Evolutionary conservation across 2,113 vertebrate species (phyloP), one percentile per base, ranked within the genome.

Genomic region (Osmerus eperlanus): DNA sequence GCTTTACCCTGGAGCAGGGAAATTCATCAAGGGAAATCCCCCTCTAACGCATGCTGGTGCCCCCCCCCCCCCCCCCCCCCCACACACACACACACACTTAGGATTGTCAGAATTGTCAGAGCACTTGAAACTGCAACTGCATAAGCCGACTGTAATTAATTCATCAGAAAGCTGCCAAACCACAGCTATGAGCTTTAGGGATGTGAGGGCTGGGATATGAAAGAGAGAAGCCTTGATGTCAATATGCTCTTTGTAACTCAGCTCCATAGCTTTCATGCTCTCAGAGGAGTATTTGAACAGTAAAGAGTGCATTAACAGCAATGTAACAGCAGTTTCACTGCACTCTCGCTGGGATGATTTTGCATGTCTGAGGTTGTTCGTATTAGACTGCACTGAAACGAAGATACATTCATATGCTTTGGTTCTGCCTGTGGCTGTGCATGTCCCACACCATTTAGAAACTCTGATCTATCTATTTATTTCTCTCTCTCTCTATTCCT

Each of bases 111-210:
- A 32, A 61, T 73, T 36, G 16, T 51, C 8, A 53, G 47, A 68
- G 36, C 36, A n/a, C 53, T 74, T 52, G 14, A 21, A 32, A 71
- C 19, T 29, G 41, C 66, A 36, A 41, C 36, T 41, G 62, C 63
- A 4, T 70, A 19, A 56, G 78, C 69, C 78, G 78, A 72, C 71
- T 71, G 69, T 70, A 73, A 68, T 64, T 59, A 78, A 59, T 72
- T 73, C 66, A 68, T 54, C 78, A 64, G 16, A 54, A 67, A 69
- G 15, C 28, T 72, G 69, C 67, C 60, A 78, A 70, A 74, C 63
- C 75, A 65, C 72, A 82, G 73, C 19, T 81, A 76, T 80, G 65
- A 32, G 19, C 64, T 71, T 23, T 58, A 41, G 63, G 32, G 70
- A 77, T 61, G 65, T 52, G 23, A 19, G 59, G 47, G 29, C 25